phyloP scores from a whole-genome alignment of 92 coral and sea anemone genomes.

The Montipora capitata region DNA sequence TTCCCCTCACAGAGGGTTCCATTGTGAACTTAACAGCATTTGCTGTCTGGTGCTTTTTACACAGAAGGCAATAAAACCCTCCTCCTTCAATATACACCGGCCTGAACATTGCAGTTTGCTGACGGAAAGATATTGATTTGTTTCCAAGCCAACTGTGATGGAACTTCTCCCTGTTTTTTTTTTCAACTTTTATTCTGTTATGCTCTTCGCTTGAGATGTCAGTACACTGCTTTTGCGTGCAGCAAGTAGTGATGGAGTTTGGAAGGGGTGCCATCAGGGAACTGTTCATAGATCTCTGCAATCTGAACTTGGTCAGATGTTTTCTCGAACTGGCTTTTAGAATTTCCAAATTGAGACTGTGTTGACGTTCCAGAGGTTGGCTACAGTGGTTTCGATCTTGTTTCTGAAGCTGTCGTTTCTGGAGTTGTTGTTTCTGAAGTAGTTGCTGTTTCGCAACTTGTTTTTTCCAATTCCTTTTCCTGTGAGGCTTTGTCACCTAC shows the following conservation, averaged over 20 bases:
- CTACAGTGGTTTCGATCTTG: conserved; percentile 45
- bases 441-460: background rate
- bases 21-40: conserved; percentile 61
- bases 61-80: conserved; percentile 78
- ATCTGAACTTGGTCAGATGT: conserved; percentile 30
- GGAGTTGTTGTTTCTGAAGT: conserved; percentile 11
- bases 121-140: conserved; percentile 59
- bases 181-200: conserved; percentile 65
- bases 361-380: conserved; percentile 17
- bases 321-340: conserved; percentile 34
- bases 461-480: background rate
- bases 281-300: conserved; percentile 56
- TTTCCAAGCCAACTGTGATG: conserved; percentile 78
- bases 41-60: conserved; percentile 74
- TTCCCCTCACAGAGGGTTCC: conserved; percentile 73
- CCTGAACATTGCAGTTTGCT: conserved; percentile 65
- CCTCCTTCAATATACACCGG: conserved; percentile 63
- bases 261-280: conserved; percentile 48
- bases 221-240: conserved; percentile 44
- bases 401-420: conserved; percentile 43
- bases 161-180: conserved; percentile 77
- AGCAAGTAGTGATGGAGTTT: conserved; percentile 62
- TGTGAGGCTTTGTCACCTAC: conserved; percentile 2
- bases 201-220: conserved; percentile 73
- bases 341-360: conserved; percentile 25